These are phyloP conservation scores for Rhinogobius similis DNA, from an alignment of 2,113 vertebrate genomes.

Conservation along the genomic window DNA sequence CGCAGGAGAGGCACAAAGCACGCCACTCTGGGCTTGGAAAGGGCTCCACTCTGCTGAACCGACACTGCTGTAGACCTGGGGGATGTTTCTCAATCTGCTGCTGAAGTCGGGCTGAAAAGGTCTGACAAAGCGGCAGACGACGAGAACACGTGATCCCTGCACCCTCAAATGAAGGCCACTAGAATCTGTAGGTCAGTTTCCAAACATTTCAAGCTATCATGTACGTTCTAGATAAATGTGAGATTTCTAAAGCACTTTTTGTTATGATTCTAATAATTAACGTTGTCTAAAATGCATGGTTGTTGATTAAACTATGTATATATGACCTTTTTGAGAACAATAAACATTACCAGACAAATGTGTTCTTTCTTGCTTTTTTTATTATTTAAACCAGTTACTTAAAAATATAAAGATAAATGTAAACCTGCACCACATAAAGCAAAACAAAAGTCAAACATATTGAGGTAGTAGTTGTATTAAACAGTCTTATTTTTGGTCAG, in stretches of 20 bases:
- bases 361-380: background rate
- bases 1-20: slow-evolving; percentile 30
- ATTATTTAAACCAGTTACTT: background rate
- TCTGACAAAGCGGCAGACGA: slow-evolving; percentile 26
- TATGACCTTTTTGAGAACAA: slow-evolving; percentile 21
- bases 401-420: background rate
- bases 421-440: background rate
- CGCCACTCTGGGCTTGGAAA: slow-evolving; percentile 37
- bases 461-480: too few relatives aligned
- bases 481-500: too few relatives aligned
- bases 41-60: slow-evolving; percentile 33
- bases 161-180: slow-evolving; percentile 27
- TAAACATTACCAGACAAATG: slow-evolving; percentile 54
- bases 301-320: background rate
- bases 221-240: slow-evolving; percentile 23
- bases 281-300: background rate
- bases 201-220: slow-evolving; percentile 45
- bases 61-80: slow-evolving; percentile 47
- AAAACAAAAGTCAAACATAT: too few relatives aligned
- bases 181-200: slow-evolving; percentile 21
- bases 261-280: slow-evolving; percentile 43
- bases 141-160: slow-evolving; percentile 26
- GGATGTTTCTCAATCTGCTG: slow-evolving; percentile 46
- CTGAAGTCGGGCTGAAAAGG: slow-evolving; percentile 44
- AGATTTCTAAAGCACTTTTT: slow-evolving; percentile 63